These are phyloP conservation scores for Coenobita brevimanus DNA, from an alignment of 1,140 invertebrate genomes.

Conservation along the genomic window DNA sequence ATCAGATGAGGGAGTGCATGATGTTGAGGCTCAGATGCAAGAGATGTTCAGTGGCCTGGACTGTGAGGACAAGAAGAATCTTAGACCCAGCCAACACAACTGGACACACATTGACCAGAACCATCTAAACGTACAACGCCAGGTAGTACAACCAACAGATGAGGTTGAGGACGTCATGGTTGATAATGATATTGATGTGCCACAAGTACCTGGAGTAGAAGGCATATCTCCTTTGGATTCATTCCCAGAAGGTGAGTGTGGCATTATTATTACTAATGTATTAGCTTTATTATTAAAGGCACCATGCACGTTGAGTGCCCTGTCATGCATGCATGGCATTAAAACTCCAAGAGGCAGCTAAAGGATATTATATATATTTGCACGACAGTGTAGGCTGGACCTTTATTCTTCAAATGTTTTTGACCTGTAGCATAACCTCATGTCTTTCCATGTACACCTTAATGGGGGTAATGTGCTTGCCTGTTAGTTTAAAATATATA, in stretches of 20 bases:
- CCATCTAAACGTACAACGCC: neutral
- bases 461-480: too few relatives aligned
- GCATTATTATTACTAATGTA: neutral
- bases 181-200: neutral
- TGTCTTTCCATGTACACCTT: too few relatives aligned
- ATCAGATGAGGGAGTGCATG: neutral
- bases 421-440: too few relatives aligned
- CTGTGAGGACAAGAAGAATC: slow-evolving; percentile 47
- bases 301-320: neutral
- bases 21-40: slow-evolving; percentile 21
- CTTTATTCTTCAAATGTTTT: too few relatives aligned
- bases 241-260: slow-evolving; percentile 22
- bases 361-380: too few relatives aligned
- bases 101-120: neutral
- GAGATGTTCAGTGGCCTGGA: slow-evolving; percentile 36
- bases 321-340: neutral
- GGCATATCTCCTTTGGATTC: slow-evolving; percentile 35
- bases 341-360: too few relatives aligned
- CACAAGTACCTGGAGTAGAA: slow-evolving; percentile 7
- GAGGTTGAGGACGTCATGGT: neutral
- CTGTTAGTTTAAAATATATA: too few relatives aligned
- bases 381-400: too few relatives aligned
- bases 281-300: neutral
- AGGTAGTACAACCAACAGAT: neutral
- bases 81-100: slow-evolving; percentile 23